These are phyloP conservation scores for Pseudorectes ferrugineus DNA, from an alignment of 2,113 vertebrate species.

Conservation along the genomic window DNA sequence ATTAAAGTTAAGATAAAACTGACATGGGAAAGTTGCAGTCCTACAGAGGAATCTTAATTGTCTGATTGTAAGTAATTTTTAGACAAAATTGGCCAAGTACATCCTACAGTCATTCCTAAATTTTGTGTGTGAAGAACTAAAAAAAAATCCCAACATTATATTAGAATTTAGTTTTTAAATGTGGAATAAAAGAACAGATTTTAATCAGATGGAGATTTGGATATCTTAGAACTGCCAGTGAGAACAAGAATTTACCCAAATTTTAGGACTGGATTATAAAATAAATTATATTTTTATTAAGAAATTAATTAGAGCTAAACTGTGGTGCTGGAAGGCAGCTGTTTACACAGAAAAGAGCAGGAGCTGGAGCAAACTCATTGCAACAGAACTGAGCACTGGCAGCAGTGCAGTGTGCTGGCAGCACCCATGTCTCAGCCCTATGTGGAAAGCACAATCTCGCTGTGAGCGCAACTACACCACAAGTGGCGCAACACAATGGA, in stretches of 20 bases:
- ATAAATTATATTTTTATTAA: neutral
- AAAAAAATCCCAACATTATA: neutral
- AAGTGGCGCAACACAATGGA: no score
- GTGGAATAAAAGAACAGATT: neutral
- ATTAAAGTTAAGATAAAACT: neutral
- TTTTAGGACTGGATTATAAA: neutral
- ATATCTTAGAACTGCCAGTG: neutral
- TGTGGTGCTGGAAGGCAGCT: neutral
- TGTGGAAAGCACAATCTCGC: accelerated
- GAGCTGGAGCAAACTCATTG: neutral
- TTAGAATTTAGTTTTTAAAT: neutral
- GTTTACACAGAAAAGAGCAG: neutral
- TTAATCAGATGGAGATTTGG: neutral
- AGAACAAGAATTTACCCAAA: neutral
- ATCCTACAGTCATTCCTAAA: neutral
- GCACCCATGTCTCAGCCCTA: accelerated
- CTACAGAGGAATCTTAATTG: neutral
- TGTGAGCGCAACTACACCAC: accelerated
- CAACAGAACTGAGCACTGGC: neutral
- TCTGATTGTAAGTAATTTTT: neutral
- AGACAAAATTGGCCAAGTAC: neutral
- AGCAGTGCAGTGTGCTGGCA: neutral
- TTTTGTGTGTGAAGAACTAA: neutral
- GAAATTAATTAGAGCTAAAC: neutral
- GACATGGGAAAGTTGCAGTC: neutral